A percentile compares a stretch with the other conserved stretches of the same genome.
Evolutionary conservation across 2,888 invertebrate species (phyloP).

Genomic region (Plusia festucae): DNA sequence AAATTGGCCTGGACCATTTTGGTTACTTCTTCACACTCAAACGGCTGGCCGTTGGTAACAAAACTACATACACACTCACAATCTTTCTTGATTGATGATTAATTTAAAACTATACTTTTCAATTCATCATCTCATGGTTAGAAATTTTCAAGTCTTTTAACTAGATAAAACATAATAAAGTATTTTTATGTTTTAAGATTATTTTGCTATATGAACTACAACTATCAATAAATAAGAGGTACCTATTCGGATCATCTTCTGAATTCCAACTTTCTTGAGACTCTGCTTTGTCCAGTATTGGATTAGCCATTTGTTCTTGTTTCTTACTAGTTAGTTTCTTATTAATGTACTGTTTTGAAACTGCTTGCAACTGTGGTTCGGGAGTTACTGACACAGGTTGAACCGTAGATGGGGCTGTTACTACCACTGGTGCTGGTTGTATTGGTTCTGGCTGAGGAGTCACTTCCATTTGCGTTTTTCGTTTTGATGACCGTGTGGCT

Average conservation of each 20-base stretch:
- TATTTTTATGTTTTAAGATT: too few species aligned
- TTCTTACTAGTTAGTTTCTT: slow-evolving; percentile 77
- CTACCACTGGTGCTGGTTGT: slow-evolving; percentile 16
- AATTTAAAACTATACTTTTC: background rate
- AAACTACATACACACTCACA: too few species aligned
- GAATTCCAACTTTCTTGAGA: slow-evolving; percentile 92
- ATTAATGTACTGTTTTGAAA: slow-evolving; percentile 81
- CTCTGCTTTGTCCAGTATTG: slow-evolving; percentile 82
- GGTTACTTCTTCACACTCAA: too few species aligned
- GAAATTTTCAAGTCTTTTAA: too few species aligned
- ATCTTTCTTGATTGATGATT: too few species aligned
- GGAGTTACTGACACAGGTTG: slow-evolving; percentile 67
- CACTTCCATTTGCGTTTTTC: slow-evolving; percentile 86
- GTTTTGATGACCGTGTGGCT: slow-evolving; percentile 93
- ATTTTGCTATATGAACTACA: too few species aligned
- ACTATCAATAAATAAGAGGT: slow-evolving; percentile 25
- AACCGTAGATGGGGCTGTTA: slow-evolving; percentile 48
- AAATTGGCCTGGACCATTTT: too few species aligned
- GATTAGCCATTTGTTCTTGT: slow-evolving; percentile 66
- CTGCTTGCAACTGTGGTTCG: slow-evolving; percentile 72
- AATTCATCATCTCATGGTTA: background rate
- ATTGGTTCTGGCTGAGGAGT: slow-evolving; percentile 55
- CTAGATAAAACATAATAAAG: too few species aligned
- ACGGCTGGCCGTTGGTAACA: too few species aligned
- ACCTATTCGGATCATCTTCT: slow-evolving; percentile 97